Evolutionary conservation across 2,113 vertebrate genomes (phyloP).

Genomic region (Pelecanus crispus): DNA sequence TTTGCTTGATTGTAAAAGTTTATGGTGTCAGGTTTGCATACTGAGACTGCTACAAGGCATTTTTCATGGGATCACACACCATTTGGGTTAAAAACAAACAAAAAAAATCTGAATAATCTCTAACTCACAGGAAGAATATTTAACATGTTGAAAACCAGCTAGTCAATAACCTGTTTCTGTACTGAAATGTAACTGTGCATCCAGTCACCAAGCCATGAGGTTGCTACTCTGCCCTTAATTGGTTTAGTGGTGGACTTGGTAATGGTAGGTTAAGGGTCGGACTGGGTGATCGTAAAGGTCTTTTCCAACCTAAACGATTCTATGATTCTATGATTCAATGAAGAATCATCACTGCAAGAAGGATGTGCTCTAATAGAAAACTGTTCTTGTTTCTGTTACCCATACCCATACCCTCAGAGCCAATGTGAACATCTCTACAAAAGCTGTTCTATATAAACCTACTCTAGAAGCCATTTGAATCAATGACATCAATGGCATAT

Average conservation of each 20-base stretch:
- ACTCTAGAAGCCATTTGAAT: neutral
- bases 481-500: neutral
- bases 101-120: neutral
- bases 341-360: neutral
- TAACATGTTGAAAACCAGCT: neutral
- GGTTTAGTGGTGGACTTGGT: no score
- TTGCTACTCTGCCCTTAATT: no score
- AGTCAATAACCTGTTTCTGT: neutral
- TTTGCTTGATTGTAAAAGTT: neutral
- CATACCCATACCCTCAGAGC: neutral
- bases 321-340: no score
- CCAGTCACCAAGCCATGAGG: no score
- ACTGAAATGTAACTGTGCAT: neutral
- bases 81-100: neutral
- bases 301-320: no score
- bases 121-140: neutral
- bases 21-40: neutral
- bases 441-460: neutral
- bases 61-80: neutral
- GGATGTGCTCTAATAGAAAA: neutral
- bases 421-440: neutral
- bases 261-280: no score
- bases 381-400: neutral
- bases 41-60: neutral
- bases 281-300: no score